Conservation (phyloP, 2,888 invertebrate species). For the Melanostoma scalare region DNA sequence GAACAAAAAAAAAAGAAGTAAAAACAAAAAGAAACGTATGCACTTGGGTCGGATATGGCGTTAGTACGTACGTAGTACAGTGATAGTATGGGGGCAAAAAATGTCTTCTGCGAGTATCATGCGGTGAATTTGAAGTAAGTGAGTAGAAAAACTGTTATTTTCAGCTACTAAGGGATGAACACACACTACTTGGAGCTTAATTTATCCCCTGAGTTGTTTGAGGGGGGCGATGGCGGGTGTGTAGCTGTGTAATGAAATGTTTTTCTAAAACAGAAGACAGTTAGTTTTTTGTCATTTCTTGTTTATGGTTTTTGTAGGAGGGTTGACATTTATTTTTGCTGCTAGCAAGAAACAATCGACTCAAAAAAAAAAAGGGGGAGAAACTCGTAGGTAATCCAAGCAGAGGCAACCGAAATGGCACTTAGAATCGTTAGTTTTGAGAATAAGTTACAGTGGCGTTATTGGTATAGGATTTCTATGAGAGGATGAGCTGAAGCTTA, state of each 20-base stretch:
- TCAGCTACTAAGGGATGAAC: constrained; percentile 45
- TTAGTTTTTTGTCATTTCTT: constrained; percentile 61
- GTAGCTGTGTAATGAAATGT: constrained; percentile 59
- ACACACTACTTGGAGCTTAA: constrained; percentile 50
- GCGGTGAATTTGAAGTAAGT: constrained; percentile 68
- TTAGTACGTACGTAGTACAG: not conserved
- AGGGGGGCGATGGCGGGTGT: not conserved
- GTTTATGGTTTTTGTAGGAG: constrained; percentile 55
- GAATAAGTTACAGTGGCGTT: constrained; percentile 35
- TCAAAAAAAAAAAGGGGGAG: constrained; percentile 32
- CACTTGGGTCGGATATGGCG: constrained; percentile 30
- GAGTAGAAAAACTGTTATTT: constrained; percentile 65
- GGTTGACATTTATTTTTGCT: constrained; percentile 46
- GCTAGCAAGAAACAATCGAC: constrained; percentile 23
- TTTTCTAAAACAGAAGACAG: constrained; percentile 62
- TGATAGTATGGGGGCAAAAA: constrained; percentile 2
- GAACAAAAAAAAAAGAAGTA: too few relatives aligned
- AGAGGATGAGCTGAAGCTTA: constrained; percentile 18
- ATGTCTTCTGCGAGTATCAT: constrained; percentile 44
- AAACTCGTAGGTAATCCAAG: constrained; percentile 41
- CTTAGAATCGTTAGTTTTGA: constrained; percentile 41
- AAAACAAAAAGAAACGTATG: constrained; percentile 23
- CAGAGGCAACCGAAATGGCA: not conserved
- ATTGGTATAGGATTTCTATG: constrained; percentile 23
- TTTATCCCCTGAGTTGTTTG: constrained; percentile 33